These are phyloP conservation scores for Ischnus inquisitorius DNA, from an alignment of 2,888 invertebrate genomes.

Conservation along the genomic window DNA sequence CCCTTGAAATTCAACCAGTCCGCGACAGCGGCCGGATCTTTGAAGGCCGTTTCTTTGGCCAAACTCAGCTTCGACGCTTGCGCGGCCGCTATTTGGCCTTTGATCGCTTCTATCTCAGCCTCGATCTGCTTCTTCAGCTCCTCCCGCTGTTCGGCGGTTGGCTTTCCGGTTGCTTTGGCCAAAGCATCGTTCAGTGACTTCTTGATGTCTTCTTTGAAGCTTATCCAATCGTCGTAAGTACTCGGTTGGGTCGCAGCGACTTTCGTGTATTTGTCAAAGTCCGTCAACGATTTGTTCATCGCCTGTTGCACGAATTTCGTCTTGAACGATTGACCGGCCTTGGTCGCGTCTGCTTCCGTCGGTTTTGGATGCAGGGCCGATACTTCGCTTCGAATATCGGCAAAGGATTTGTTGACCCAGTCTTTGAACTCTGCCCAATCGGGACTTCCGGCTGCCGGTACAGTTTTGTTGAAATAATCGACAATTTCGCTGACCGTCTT, in stretches of 20 bases:
- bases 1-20: conserved; percentile 66
- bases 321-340: not conserved
- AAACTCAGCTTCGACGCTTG: conserved; percentile 28
- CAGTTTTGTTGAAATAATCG: conserved; percentile 66
- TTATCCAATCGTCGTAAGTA: conserved; percentile 71
- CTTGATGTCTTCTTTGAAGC: conserved; percentile 69
- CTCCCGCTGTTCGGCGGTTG: conserved; percentile 60
- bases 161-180: conserved; percentile 55
- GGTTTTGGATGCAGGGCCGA: conserved; percentile 58
- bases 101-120: conserved; percentile 37
- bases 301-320: conserved; percentile 9
- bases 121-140: conserved; percentile 46
- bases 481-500: conserved; percentile 73
- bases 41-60: not conserved
- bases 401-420: conserved; percentile 74
- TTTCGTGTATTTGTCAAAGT: conserved; percentile 25
- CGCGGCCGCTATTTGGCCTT: conserved; percentile 31
- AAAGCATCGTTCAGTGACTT: conserved; percentile 70
- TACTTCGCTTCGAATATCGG: conserved; percentile 73
- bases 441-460: conserved; percentile 54
- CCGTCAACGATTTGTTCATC: conserved; percentile 41
- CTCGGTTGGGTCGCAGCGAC: conserved; percentile 2
- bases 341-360: not conserved
- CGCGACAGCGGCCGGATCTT: not conserved
- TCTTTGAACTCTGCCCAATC: conserved; percentile 73